Conservation (phyloP, 2,113 vertebrate species). For the Felis catus region F.catus_Fca126_mat1.0 CM031424.1:82758501-82759000, state of each 20-base stretch:
- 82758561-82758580: not conserved
- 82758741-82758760: slow-evolving; percentile 32
- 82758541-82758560: slow-evolving; percentile 6
- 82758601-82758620: not conserved
- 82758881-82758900: not conserved
- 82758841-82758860: not conserved
- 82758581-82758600: not conserved
- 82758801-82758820: not conserved
- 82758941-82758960: slow-evolving; percentile 9
- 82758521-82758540: slow-evolving; percentile 39
- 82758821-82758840: not conserved
- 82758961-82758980: slow-evolving; percentile 6
- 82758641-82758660: slow-evolving; percentile 13
- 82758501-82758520: too few relatives aligned
- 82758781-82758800: not conserved
- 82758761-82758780: not conserved
- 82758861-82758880: slow-evolving; percentile 23
- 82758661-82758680: not conserved
- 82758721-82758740: not conserved
- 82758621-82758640: not conserved
- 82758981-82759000: slow-evolving; percentile 11
- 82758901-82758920: slow-evolving; percentile 49
- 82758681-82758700: not conserved
- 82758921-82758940: slow-evolving; percentile 45
- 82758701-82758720: not conserved